Base-by-base conservation (phyloP, 2,797 vertebrate species). In the Sebastiscus tertius region DNA sequence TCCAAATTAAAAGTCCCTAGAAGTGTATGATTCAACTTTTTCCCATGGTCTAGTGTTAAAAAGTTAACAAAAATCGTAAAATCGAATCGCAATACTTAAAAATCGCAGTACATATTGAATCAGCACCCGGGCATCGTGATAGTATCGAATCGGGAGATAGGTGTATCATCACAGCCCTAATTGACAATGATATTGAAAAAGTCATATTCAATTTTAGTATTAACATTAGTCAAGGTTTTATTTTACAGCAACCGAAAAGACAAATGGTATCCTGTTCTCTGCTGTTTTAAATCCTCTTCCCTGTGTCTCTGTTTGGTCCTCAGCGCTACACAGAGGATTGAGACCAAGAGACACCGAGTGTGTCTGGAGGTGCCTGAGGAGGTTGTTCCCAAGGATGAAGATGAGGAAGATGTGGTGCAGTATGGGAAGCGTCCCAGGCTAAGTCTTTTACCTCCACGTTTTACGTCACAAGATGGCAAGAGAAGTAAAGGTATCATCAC, bases 291-390 rank as follows among this genome's bases (percentile, higher is more conserved):
- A 39, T 22, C 24, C 1, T 11, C 8, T 76, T 6, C 13, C 5
- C 10, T 14, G 2, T 67, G 6, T 72, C 3, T 85, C 14, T 42
- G 7, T 75, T 70, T 83, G 74, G 3, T 80, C 90, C 95, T 96
- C 60, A 85, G 97, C 65, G 89, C 96, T 29, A 98, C 96, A 75
- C 98, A 99, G 71, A 97, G 98, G 59, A 99, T 99, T 72, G 98
- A 99, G 88, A 97, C 98, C 29, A 99, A 99, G 92, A 96, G 98
- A 82, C 98, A 99, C 92, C 88, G 98, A 12, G 96, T 99, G 58
- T 99, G 98, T 93, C 94, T 99, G 60, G 97, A 99, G 85, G 94
- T 99, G 52, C 98, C 98, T 1, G 93, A 97, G 29, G 97, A 98
- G 84, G 96, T 99, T 36, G 96, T 98, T 81, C 96, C 96, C 39